Evolutionary conservation across 1,140 invertebrate species (phyloP), one percentile per base, ranked within the genome.

Genomic region (Triops cancriformis): DNA sequence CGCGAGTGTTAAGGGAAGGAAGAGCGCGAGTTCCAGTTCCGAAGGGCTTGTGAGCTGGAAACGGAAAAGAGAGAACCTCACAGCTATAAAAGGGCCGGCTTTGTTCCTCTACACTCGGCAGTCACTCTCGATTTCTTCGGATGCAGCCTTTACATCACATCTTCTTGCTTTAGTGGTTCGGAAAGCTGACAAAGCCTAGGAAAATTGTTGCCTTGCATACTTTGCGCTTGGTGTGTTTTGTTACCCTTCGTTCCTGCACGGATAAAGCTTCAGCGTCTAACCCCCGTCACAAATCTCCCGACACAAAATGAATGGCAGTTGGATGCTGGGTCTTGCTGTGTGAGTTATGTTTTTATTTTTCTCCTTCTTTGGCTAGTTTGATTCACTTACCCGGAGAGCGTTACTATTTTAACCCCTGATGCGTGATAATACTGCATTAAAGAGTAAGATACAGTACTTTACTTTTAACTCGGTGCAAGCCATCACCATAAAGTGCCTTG

Each of bases 1-100:
- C 18, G 51, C 4, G 9, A 64, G 23, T 23, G n/a, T 37, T 23
- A 14, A n/a, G 51, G 51, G 51, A 64, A 64, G 51, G 51, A 64
- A 64, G 51, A 64, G n/a, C 51, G 51, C 7, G 31, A 64, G 51
- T 64, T 64, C 51, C 51, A 64, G 51, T 64, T 64, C 51, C 51
- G 51, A 64, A 64, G 51, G 51, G 51, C n/a, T 64, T 64, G 7
- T 0, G 51, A 6, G 9, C n/a, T 64, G 51, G n/a, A 64, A 64
- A 64, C 23, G 51, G n/a, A 64, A 37, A 23, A 9, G 51, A 10
- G 51, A 64, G 51, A 64, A 64, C 51, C 51, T 64, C 51, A 64
- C 51, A 64, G 51, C 51, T 64, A 64, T 64, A 64, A 64, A 64
- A 64, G 51, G 51, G 51, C 14, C 51, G 51, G 51, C 51, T 64